These are phyloP conservation scores for Pluvialis apricaria DNA, from an alignment of 2,113 vertebrate species.

Conservation along the genomic window DNA sequence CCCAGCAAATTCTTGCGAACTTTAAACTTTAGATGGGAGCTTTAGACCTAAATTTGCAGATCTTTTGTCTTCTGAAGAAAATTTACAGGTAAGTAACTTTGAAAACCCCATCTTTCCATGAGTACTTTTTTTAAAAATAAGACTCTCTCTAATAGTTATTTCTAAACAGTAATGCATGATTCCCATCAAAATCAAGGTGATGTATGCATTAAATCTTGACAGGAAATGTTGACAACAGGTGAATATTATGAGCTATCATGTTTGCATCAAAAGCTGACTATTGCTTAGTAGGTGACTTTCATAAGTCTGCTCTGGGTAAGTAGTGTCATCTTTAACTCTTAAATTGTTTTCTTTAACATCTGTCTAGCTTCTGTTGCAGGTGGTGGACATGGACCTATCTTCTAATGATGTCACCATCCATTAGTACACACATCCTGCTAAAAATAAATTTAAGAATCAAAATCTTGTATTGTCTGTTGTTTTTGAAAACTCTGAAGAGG, in stretches of 20 bases:
- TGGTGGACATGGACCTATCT: slow-evolving; percentile 77
- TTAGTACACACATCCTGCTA: slow-evolving; percentile 79
- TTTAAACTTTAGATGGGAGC: background rate
- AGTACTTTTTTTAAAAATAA: background rate
- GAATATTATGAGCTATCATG: background rate
- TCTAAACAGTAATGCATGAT: background rate
- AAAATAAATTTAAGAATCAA: slow-evolving; percentile 84
- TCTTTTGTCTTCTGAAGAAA: background rate
- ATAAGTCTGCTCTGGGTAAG: slow-evolving; percentile 66
- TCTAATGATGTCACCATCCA: slow-evolving; percentile 75
- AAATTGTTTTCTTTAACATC: slow-evolving; percentile 77
- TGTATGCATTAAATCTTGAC: background rate
- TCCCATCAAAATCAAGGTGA: background rate
- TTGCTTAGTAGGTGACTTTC: slow-evolving; percentile 34
- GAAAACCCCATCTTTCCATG: background rate
- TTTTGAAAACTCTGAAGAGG: slow-evolving; percentile 69
- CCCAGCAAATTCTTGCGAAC: background rate
- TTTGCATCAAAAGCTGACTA: slow-evolving; percentile 18
- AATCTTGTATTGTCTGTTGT: slow-evolving; percentile 87
- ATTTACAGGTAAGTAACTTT: slow-evolving; percentile 4
- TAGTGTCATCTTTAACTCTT: slow-evolving; percentile 55
- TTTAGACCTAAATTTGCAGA: background rate
- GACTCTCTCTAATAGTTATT: background rate
- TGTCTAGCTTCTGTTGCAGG: slow-evolving; percentile 89
- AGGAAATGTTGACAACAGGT: background rate